A percentile compares a stretch with the other conserved stretches of the same genome.
Conservation (phyloP, 2,888 invertebrate genomes). For the Buathra laborator region DNA sequence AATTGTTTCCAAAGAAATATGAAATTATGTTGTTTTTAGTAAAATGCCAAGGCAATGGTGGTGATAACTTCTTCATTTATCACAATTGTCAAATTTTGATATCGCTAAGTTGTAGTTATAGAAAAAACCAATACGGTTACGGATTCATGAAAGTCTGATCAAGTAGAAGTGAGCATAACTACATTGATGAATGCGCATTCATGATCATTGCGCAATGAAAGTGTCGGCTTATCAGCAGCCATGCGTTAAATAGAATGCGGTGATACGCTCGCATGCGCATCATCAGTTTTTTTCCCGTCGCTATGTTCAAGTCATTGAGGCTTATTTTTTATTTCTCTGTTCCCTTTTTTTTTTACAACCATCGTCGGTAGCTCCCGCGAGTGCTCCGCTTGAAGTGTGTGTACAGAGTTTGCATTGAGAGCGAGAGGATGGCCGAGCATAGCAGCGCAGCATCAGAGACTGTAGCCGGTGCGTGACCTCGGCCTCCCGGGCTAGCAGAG, state of each 20-base stretch:
- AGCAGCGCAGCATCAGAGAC: conserved; percentile 44
- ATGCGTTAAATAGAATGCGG: conserved; percentile 16
- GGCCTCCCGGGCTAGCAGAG: conserved; percentile 54
- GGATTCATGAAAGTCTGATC: neutral
- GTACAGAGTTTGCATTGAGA: conserved; percentile 53
- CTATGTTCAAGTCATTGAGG: conserved; percentile 15
- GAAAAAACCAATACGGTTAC: neutral
- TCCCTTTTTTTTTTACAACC: conserved; percentile 41
- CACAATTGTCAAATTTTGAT: too few relatives aligned
- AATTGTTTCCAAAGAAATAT: too few relatives aligned
- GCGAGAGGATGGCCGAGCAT: conserved; percentile 41
- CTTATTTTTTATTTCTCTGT: conserved; percentile 11
- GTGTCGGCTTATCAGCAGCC: conserved; percentile 13
- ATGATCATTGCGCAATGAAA: conserved; percentile 28
- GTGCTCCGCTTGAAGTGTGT: conserved; percentile 57
- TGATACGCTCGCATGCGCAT: conserved; percentile 27
- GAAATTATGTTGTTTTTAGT: too few relatives aligned
- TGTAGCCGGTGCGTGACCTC: conserved; percentile 65
- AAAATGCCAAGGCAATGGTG: too few relatives aligned
- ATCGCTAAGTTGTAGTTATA: neutral
- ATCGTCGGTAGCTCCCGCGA: conserved; percentile 49
- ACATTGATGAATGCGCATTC: conserved; percentile 8
- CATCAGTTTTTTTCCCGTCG: conserved; percentile 37
- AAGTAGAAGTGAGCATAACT: neutral
- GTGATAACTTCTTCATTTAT: too few relatives aligned